Base-by-base conservation (phyloP, 2,797 vertebrate species). In the Alfaro cultratus region DNA sequence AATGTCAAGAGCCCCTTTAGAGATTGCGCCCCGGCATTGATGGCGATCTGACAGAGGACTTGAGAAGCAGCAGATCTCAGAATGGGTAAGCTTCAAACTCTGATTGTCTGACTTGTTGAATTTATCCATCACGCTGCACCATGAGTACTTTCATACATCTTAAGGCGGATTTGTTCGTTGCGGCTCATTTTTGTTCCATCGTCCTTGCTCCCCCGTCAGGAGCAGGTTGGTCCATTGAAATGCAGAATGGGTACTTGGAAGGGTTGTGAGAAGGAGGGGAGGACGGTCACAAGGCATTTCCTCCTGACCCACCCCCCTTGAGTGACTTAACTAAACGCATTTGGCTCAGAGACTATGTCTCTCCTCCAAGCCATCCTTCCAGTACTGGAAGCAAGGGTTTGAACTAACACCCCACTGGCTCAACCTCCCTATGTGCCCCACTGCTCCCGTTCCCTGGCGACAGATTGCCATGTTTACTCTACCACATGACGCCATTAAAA, bases 391-490 rank as follows among this genome's bases (percentile, higher is more conserved):
- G 86, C 83, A 83, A 87, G 93, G 94, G 90, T 94, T 94, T 94
- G 92, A 95, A 94, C 93, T 93, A 87, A 87, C 93, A 93, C 93
- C 91, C 90, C 86, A 90, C 91, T 92, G 91, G 90, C 93, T 92
- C 85, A 29, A 91, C 81, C 89, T 94, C 89, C 91, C 93, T 91
- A 80, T 83, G 91, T 93, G 92, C 93, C 94, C 94, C 92, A 92
- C 86, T 93, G 92, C 91, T 92, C 91, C 88, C 76, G 72, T 87
- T 94, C 94, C 92, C 94, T 93, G 94, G 93, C 91, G 94, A 96
- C 96, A 96, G 95, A 96, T 96, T 96, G 95, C 91, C 92, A 91
- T 96, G 96, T 96, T 96, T 96, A 96, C 96, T 94, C 95, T 95
- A 94, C 93, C 94, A 95, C 94, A 94, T 95, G 95, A 96, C 92